phyloP scores from a whole-genome alignment of 2,797 vertebrate genomes.

The Catamblyrhynchus diadema region DNA sequence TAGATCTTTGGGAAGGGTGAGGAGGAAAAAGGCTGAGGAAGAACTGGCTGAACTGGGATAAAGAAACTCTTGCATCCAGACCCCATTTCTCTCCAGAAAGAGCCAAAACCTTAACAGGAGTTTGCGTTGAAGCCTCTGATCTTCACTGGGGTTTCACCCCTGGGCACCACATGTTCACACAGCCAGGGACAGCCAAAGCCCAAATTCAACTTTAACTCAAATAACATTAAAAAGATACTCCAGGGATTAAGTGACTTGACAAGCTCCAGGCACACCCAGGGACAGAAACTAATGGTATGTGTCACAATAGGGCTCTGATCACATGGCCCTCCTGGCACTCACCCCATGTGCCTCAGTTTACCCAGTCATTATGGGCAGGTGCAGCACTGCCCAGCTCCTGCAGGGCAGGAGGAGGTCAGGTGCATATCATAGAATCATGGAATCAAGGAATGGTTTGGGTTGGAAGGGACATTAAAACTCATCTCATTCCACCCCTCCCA shows the following conservation, averaged over 20 bases:
- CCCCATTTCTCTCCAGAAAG: not conserved
- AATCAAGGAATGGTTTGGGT: not conserved
- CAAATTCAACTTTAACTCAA: not conserved
- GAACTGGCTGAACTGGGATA: not conserved
- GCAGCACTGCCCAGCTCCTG: not conserved
- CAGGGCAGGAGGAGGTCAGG: not conserved
- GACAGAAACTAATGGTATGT: not conserved
- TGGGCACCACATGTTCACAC: accelerated
- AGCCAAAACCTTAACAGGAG: not conserved
- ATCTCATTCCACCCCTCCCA: not conserved
- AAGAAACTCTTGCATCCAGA: not conserved
- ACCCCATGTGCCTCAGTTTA: not conserved
- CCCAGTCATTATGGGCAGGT: not conserved
- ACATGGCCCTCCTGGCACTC: not conserved
- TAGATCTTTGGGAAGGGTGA: not conserved
- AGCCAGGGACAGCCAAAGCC: not conserved
- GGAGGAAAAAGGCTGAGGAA: not conserved
- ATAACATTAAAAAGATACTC: not conserved
- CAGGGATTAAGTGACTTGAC: not conserved
- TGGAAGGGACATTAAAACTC: not conserved
- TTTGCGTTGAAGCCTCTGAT: not conserved
- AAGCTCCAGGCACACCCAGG: not conserved
- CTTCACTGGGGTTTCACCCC: not conserved
- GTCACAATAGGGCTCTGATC: not conserved
- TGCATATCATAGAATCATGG: not conserved